Conservation (phyloP, 2,888 invertebrate species). For the Agrochola lota region DNA sequence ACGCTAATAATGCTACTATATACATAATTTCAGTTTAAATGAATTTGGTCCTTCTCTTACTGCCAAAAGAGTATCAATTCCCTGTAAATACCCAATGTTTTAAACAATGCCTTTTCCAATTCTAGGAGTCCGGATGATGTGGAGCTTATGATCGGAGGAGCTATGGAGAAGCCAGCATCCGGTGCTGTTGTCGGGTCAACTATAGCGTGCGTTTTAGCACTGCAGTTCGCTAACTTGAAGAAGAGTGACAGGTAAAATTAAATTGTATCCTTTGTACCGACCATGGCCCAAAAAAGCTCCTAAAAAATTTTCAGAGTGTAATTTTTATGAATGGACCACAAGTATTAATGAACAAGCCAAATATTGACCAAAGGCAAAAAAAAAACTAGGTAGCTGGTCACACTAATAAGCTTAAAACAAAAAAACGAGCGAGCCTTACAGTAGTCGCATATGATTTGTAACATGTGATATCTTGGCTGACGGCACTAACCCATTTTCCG, state of each 20-base stretch:
- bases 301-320: no score
- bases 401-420: background rate
- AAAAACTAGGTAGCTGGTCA: background rate
- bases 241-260: constrained; percentile 93
- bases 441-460: no score
- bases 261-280: no score
- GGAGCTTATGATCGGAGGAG: constrained; percentile 95
- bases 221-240: constrained; percentile 95
- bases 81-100: background rate
- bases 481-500: no score
- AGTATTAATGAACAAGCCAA: background rate
- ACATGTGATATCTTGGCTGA: no score
- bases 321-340: background rate
- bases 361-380: background rate
- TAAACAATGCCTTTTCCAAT: constrained; percentile 12
- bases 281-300: background rate
- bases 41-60: background rate
- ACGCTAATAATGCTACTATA: no score
- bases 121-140: constrained; percentile 93
- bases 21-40: background rate
- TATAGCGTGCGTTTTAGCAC: constrained; percentile 95
- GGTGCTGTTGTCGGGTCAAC: constrained; percentile 97
- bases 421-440: background rate
- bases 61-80: background rate
- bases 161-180: constrained; percentile 94